Percentiles rank a stretch among this genome's conserved stretches.
Evolutionary conservation across 2,888 invertebrate genomes (phyloP).

Genomic region (Dryobotodes eremita): DNA sequence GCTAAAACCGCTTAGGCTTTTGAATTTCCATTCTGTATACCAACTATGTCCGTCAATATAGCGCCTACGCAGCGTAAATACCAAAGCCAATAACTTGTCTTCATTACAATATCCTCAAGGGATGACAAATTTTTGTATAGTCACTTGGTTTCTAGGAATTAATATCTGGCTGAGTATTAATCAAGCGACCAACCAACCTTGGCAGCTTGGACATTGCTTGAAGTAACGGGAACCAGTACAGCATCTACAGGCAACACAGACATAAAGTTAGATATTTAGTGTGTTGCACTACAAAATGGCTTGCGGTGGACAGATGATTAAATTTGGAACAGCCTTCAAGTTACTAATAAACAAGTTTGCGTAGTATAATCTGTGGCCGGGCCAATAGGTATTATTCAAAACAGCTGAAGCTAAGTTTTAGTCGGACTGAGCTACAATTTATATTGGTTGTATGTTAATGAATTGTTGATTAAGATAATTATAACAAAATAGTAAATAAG

Average conservation of each 20-base stretch:
- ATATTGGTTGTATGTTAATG: not conserved
- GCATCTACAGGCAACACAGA: not conserved
- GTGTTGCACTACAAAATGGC: not conserved
- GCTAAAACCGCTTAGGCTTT: not conserved
- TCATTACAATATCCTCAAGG: not conserved
- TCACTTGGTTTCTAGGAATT: not conserved
- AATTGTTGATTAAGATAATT: not conserved
- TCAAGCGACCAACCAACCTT: not conserved
- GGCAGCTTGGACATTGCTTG: not conserved
- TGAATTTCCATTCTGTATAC: not conserved
- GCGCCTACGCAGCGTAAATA: not conserved
- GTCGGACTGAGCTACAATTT: not conserved
- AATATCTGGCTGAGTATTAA: not conserved
- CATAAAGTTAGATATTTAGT: not conserved
- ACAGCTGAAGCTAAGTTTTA: conserved; percentile 22
- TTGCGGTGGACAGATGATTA: conserved; percentile 4
- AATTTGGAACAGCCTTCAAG: conserved; percentile 6
- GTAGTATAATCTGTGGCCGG: conserved; percentile 18
- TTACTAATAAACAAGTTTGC: conserved; percentile 37
- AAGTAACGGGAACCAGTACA: not conserved
- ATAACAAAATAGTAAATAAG: not conserved
- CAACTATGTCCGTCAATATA: not conserved
- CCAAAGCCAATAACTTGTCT: not conserved
- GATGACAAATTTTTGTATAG: not conserved
- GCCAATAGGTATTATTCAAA: conserved; percentile 5